A percentile compares a stretch with the other conserved stretches of the same genome.
Evolutionary conservation across 2,113 vertebrate genomes (phyloP).

Genomic region (Periophthalmus modestus): DNA sequence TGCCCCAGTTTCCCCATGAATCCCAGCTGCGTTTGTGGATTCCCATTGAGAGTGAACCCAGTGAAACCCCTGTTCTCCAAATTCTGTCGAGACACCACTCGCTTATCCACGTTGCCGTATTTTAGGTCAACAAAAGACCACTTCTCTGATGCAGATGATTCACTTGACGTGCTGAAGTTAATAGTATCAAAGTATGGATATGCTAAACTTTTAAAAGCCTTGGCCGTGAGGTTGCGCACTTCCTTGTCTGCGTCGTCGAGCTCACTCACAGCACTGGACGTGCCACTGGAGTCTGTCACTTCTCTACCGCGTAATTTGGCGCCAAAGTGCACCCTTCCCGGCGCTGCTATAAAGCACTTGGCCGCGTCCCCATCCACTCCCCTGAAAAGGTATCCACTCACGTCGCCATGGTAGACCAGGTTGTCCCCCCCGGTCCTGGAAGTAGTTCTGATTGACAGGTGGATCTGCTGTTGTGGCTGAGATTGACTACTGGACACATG

Average conservation of each 20-base stretch:
- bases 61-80: conserved; percentile 57
- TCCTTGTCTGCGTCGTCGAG: conserved; percentile 95
- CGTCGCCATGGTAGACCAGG: conserved; percentile 78
- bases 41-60: conserved; percentile 67
- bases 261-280: conserved; percentile 92
- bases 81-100: conserved; percentile 55
- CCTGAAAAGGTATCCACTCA: conserved; percentile 81
- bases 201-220: conserved; percentile 91
- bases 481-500: conserved; percentile 73
- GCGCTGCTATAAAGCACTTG: conserved; percentile 75
- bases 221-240: conserved; percentile 90
- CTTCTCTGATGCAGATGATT: conserved; percentile 86
- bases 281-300: conserved; percentile 84
- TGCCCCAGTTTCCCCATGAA: conserved; percentile 72
- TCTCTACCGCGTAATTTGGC: conserved; percentile 77
- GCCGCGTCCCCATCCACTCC: conserved; percentile 62
- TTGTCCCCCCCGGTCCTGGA: conserved; percentile 85
- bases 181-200: conserved; percentile 88
- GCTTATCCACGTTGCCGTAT: conserved; percentile 78
- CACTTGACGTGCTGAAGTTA: conserved; percentile 85
- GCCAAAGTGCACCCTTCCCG: conserved; percentile 83
- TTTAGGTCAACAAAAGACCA: conserved; percentile 93
- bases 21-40: conserved; percentile 61
- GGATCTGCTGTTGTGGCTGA: conserved; percentile 82
- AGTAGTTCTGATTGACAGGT: conserved; percentile 92